A percentile compares a stretch with the other conserved stretches of the same genome.
Evolutionary conservation across 2,113 vertebrate genomes (phyloP).

Genomic region (Gavia stellata): DNA sequence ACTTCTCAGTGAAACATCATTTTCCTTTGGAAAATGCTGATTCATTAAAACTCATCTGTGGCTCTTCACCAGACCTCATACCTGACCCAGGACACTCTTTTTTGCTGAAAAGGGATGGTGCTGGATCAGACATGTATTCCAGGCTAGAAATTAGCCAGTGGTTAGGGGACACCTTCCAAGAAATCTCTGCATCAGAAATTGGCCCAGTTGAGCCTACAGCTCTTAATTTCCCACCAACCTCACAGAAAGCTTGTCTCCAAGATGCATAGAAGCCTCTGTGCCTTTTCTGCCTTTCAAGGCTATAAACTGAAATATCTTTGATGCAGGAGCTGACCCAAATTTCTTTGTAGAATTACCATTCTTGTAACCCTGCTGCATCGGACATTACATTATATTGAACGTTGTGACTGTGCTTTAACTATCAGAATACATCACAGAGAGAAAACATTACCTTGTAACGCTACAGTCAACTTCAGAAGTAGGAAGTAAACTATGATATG

Average conservation of each 20-base stretch:
- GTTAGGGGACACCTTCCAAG: not conserved
- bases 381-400: accelerated
- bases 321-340: not conserved
- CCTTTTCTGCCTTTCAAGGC: not conserved
- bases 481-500: not conserved
- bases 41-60: not conserved
- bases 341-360: not conserved
- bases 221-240: not conserved
- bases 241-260: not conserved
- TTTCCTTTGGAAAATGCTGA: not conserved
- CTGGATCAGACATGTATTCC: not conserved
- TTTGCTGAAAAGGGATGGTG: not conserved
- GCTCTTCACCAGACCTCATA: not conserved
- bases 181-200: not conserved
- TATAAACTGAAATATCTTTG: not conserved
- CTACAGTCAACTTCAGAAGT: not conserved
- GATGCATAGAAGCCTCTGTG: not conserved
- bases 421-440: not conserved
- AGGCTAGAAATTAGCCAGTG: not conserved
- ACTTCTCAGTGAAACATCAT: not conserved
- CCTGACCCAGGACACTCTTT: not conserved
- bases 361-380: not conserved
- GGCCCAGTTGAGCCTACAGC: not conserved
- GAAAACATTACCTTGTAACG: not conserved
- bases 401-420: not conserved